Base-by-base conservation (phyloP, 2,113 vertebrate species). In the Paramisgurnus dabryanus region DNA sequence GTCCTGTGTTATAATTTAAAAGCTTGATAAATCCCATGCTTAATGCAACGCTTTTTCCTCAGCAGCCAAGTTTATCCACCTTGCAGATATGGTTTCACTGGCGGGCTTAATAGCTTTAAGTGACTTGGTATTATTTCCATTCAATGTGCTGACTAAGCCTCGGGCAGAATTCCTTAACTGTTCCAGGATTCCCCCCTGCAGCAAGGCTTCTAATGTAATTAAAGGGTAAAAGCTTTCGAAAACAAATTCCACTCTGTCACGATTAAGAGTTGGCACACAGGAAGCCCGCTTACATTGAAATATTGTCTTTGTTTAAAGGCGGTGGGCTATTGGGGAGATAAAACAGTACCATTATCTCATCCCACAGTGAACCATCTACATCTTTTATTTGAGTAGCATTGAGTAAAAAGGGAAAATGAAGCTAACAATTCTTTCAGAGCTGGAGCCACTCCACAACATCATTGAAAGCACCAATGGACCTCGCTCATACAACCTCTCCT, bases 101-200 rank as follows among this genome's bases (percentile, higher is more conserved):
- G 22, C 64, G 4, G 75, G 81, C 76, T 86, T 87, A 80, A 85
- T 80, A 82, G 61, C 67, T 63, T 61, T 81, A 87, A 81, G 77
- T 84, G 39, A 10, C 65, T 34, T 60, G 70, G 81, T 79, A 68
- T 77, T 80, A 76, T 77, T 80, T 78, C 47, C 17, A 74, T 40
- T 57, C 67, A 76, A 64, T 82, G 41, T 84, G 86, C 88, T 89
- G 86, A 89, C 73, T 87, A 80, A 84, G 85, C 78, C 64, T 7
- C 45, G 45, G 76, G 67, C 76, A 47, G 67, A 58, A 83, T 83
- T 82, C 80, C 78, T 73, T 58, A 78, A 84, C 79, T 71, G 64
- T 82, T 82, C 40, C 73, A 63, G 72, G 60, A 40, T 63, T 34
- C 80, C 75, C 69, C 34, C 53, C 74, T 66, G 60, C 64, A 79